These are phyloP conservation scores for Dioctria rufipes DNA, from an alignment of 2,888 invertebrate species.

Conservation along the genomic window DNA sequence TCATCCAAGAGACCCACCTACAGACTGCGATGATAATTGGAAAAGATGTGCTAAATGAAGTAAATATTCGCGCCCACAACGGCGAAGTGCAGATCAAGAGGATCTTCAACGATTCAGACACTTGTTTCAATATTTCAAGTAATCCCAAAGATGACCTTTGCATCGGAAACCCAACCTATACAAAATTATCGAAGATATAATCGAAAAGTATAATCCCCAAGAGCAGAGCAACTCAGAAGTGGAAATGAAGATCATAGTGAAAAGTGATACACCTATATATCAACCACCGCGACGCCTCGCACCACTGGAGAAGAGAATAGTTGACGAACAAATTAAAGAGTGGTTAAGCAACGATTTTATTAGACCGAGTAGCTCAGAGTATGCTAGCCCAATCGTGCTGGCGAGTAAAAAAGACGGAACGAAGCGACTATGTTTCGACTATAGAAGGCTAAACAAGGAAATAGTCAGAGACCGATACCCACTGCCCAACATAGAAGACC, in stretches of 20 bases:
- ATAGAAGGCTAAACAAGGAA: slow-evolving; percentile 65
- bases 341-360: slow-evolving; percentile 64
- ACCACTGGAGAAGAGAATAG: slow-evolving; percentile 1
- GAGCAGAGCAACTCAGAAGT: not conserved
- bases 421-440: slow-evolving; percentile 65
- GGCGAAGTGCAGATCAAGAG: too few relatives aligned
- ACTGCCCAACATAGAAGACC: slow-evolving; percentile 67
- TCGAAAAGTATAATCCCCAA: not conserved
- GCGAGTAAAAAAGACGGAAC: slow-evolving; percentile 58
- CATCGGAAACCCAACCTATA: too few relatives aligned
- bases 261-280: not conserved
- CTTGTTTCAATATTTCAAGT: too few relatives aligned
- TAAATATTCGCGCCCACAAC: too few relatives aligned
- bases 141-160: too few relatives aligned
- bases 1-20: fast-evolving
- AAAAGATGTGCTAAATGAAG: not conserved
- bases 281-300: not conserved
- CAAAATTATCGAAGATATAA: not conserved
- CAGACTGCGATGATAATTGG: not conserved
- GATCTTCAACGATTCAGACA: too few relatives aligned
- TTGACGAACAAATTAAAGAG: too few relatives aligned
- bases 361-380: slow-evolving; percentile 61
- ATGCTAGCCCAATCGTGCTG: slow-evolving; percentile 60
- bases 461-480: slow-evolving; percentile 64
- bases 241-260: slow-evolving; percentile 3